Conservation (phyloP, 64 coral and sea anemone species). For the Pachyseris speciosa region DNA sequence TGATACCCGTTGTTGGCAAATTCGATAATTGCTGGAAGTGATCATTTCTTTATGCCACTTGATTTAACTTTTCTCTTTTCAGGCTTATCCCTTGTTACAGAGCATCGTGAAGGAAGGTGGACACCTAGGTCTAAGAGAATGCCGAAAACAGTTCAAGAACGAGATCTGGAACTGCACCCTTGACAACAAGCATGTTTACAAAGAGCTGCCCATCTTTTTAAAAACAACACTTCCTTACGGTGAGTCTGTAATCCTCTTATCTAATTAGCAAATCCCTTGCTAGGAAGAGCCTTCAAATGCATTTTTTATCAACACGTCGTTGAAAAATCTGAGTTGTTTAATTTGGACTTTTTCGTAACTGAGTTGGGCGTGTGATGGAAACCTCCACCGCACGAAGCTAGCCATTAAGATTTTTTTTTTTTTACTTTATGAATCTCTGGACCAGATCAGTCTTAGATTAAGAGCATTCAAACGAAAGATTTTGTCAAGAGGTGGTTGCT, state of each 20-base stretch:
- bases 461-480: too few species aligned
- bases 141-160: conserved; percentile 35
- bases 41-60: not conserved
- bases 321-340: too few species aligned
- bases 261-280: not conserved
- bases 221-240: conserved; percentile 21
- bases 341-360: too few species aligned
- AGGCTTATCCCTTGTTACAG: not conserved
- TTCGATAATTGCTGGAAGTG: conserved; percentile 6
- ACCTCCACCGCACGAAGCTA: too few species aligned
- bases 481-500: too few species aligned
- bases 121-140: not conserved
- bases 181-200: not conserved
- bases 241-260: not conserved
- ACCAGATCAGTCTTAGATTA: too few species aligned
- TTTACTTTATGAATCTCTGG: too few species aligned
- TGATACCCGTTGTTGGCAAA: conserved; percentile 24
- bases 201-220: conserved; percentile 9
- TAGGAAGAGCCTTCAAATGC: not conserved
- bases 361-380: too few species aligned
- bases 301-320: too few species aligned
- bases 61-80: not conserved
- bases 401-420: too few species aligned
- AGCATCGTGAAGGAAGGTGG: conserved; percentile 5
- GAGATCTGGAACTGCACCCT: conserved; percentile 37